Percentiles rank a stretch among this genome's conserved stretches.
Evolutionary conservation across 1,140 invertebrate genomes (phyloP).

Genomic region (Hycleus cichorii): DNA sequence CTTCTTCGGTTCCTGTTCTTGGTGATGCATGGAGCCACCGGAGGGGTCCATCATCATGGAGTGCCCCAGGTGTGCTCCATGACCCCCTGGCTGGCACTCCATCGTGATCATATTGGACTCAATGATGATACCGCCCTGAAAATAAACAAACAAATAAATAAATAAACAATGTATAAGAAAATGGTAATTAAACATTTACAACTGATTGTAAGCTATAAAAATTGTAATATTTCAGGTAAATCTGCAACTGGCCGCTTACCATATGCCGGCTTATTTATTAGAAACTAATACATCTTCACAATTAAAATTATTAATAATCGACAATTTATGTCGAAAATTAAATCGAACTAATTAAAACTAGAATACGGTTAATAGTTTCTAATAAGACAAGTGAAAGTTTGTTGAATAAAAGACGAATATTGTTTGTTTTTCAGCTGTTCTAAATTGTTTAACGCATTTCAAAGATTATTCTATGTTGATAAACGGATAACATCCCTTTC

Average conservation of each 20-base stretch:
- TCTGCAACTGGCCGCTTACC: constrained; percentile 21
- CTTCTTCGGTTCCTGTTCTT: constrained; percentile 38
- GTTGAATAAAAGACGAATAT: constrained; percentile 7
- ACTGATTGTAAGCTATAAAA: background rate
- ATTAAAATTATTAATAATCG: background rate
- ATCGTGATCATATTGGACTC: constrained; percentile 41
- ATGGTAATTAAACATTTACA: too few species aligned
- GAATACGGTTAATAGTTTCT: constrained; percentile 12
- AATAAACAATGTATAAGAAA: background rate
- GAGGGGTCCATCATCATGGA: constrained; percentile 41
- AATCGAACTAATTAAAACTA: background rate
- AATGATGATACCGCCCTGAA: constrained; percentile 32
- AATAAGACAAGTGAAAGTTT: constrained; percentile 15
- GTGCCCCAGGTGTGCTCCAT: constrained; percentile 41
- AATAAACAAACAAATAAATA: constrained; percentile 13
- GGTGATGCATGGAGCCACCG: constrained; percentile 33
- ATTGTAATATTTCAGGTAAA: constrained; percentile 8
- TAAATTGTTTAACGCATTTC: constrained; percentile 9
- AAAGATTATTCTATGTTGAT: constrained; percentile 14
- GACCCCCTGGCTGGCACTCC: constrained; percentile 42
- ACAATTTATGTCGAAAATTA: too few species aligned
- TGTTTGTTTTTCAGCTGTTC: constrained; percentile 21
- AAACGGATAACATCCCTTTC: constrained; percentile 22
- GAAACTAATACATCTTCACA: constrained; percentile 21
- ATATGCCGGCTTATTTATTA: constrained; percentile 22